Percentiles rank a stretch among this genome's conserved stretches.
These are phyloP conservation scores for Embidobia sp. DNA, from an alignment of 2,888 invertebrate genomes.

Conservation along the genomic window DNA sequence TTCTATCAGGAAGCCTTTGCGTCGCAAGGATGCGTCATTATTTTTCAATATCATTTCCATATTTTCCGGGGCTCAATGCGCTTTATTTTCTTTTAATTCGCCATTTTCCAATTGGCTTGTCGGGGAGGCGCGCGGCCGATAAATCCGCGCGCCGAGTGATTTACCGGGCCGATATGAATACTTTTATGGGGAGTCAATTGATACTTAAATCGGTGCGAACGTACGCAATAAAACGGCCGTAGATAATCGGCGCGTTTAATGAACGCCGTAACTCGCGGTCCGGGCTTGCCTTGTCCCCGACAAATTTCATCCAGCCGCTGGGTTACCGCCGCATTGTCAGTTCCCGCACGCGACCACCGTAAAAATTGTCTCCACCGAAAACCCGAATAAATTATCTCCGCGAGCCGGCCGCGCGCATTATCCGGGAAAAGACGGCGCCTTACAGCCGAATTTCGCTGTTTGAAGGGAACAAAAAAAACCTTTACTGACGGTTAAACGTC, in stretches of 20 bases:
- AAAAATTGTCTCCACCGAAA: conserved; percentile 42
- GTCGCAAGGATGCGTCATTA: conserved; percentile 14
- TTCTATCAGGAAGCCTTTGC: too few relatives aligned
- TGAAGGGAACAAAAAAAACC: too few relatives aligned
- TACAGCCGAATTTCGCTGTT: too few relatives aligned
- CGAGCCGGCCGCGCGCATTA: conserved; percentile 23
- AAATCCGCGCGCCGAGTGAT: conserved; percentile 10
- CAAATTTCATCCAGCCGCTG: conserved; percentile 51
- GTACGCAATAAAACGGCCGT: conserved; percentile 30
- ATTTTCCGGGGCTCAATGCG: background rate
- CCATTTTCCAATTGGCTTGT: background rate
- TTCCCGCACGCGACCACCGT: conserved; percentile 31
- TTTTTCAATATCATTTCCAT: conserved; percentile 23
- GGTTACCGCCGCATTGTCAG: conserved; percentile 30
- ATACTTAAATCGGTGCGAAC: conserved; percentile 39
- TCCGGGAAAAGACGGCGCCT: too few relatives aligned
- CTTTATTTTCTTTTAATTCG: conserved; percentile 1
- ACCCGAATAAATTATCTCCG: conserved; percentile 30
- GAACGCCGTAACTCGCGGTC: conserved; percentile 43
- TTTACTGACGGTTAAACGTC: too few relatives aligned
- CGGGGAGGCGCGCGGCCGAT: background rate
- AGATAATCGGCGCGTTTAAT: conserved; percentile 39
- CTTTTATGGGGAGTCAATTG: conserved; percentile 36
- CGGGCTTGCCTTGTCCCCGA: conserved; percentile 18
- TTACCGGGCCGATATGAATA: conserved; percentile 23